Evolutionary conservation across 2,113 vertebrate species (phyloP), one percentile per base, ranked within the genome.

Genomic region (Scortum barcoo): DNA sequence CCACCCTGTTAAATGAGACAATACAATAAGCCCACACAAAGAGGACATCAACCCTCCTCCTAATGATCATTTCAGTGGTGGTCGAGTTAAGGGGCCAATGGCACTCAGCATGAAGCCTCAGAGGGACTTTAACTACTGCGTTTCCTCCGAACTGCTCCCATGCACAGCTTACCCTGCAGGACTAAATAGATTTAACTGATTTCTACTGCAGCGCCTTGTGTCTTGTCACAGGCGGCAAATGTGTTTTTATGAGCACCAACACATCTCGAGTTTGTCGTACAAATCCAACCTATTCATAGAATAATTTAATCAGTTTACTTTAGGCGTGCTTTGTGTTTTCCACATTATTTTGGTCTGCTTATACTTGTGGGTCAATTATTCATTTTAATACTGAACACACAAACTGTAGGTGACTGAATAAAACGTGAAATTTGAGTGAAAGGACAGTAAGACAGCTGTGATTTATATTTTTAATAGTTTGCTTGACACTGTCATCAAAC

Each of bases 401-500:
- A 13, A 28, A n/a, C 6, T 1, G 4, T 26, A 42, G 4, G 22
- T 2, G 38, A 24, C 24, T 67, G 16, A 72, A 54, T 53, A 4
- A 63, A n/a, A 57, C 1, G 14, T 30, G 2, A 24, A 9, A 38
- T 26, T 65, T 16, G n/a, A 83, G 61, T 78, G 16, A 78, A 75
- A n/a, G 42, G 36, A 85, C 75, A 84, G 46, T 68, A 62, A 88
- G 56, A 86, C 74, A 48, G 22, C 26, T 24, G 83, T 44, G 74
- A 60, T 87, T 90, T 67, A 74, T 48, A 51, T 75, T 89, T 94
- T 90, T 90, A 93, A 92, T 91, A 70, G 73, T 87, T 88, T 87
- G 81, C 51, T 89, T 84, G 85, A 93, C 82, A 92, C 83, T 0
- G 76, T 88, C 76, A 88, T 91, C 91, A 91, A 93, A 91, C 77